Evolutionary conservation across 1,140 invertebrate species (phyloP), one percentile per base, ranked within the genome.

Genomic region (Brachystomella parvula): DNA sequence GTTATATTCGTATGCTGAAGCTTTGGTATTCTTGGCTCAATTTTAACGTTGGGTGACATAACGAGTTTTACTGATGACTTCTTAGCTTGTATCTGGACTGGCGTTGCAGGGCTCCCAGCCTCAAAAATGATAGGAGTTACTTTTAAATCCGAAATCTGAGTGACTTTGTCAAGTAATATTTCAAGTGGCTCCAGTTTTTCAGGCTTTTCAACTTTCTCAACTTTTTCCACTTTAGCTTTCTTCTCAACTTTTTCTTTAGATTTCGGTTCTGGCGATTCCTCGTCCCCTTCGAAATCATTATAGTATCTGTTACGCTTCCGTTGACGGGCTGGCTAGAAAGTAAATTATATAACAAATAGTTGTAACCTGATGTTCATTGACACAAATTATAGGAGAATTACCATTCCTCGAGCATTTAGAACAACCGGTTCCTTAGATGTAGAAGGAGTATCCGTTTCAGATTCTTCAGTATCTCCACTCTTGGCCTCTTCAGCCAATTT

Each of bases 361-460:
- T 24, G 49, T 53, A 19, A 15, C 24, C 21, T 53, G 9, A 15
- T 17, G 12, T 24, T 53, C 49, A 53, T 44, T 44, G 39, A 44
- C 39, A n/a, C 9, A 9, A 53, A 53, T 19, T 53, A 24, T 17
- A 9, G 24, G 3, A 15, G 24, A 53, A 6, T 3, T 53, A 53
- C 49, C 49, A 53, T 53, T 53, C 49, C 49, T 17, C 49, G 49
- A 24, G 49, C 49, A 26, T 53, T 53, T 6, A 53, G 49, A 15
- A 53, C 49, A 53, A 53, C 49, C 12, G 12, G 12, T 15, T 26
- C 49, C 12, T 26, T 24, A 6, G 12, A 12, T 53, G 12, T 26
- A 17, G 49, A 24, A 53, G 15, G 3, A n/a, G n/a, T 53, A 17
- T 26, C 49, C 24, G 21, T 17, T 6, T 53, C 6, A 24, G 49